These are phyloP conservation scores for Cerceris rybyensis DNA, from an alignment of 2,888 invertebrate genomes.

Conservation along the genomic window DNA sequence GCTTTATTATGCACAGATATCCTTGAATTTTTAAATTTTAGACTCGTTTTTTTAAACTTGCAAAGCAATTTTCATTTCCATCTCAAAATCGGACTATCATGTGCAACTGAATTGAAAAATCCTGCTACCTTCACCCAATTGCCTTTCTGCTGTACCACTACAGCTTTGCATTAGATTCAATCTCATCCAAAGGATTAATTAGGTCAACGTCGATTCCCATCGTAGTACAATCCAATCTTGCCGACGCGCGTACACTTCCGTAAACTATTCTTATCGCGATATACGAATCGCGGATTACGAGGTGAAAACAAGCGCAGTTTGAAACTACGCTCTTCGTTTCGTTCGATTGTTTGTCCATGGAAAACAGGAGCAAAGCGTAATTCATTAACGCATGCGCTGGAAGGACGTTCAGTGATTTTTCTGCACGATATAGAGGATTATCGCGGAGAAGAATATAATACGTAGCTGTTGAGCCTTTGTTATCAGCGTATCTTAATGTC, in stretches of 20 bases:
- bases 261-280: slow-evolving; percentile 1
- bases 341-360: background rate
- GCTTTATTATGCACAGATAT: too few relatives aligned
- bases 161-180: too few relatives aligned
- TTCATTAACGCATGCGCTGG: background rate
- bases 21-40: too few relatives aligned
- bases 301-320: background rate
- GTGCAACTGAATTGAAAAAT: too few relatives aligned
- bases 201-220: slow-evolving; percentile 24
- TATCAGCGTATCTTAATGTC: background rate
- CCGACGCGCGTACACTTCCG: slow-evolving; percentile 15
- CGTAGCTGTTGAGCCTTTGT: background rate
- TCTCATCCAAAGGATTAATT: slow-evolving; percentile 12
- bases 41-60: too few relatives aligned
- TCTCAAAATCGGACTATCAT: too few relatives aligned
- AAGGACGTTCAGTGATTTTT: background rate
- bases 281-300: background rate
- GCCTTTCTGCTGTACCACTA: too few relatives aligned
- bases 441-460: background rate
- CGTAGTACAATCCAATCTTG: background rate
- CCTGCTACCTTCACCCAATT: too few relatives aligned
- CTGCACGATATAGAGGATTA: background rate
- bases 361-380: background rate
- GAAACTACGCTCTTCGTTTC: background rate
- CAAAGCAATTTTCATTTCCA: too few relatives aligned